Evolutionary conservation across 2,888 invertebrate species (phyloP), one percentile per base, ranked within the genome.

Genomic region (Polymixis flavicincta): DNA sequence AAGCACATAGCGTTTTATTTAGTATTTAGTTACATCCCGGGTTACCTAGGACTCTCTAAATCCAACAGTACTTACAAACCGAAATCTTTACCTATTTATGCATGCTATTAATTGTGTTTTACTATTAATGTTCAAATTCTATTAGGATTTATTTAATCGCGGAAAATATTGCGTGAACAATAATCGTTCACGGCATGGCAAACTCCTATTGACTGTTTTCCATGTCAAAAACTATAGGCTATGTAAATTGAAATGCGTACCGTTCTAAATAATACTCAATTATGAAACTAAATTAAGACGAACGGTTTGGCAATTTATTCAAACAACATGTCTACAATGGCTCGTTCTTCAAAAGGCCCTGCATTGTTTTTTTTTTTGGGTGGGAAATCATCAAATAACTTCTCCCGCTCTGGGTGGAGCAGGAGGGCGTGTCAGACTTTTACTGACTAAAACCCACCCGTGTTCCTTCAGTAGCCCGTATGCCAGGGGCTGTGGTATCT

Each of bases 121-220:
- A 28, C 37, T 19, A 72, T 72, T 28, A 61, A 72, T 72, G 42
- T 76, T 80, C 17, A 45, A 73, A 63, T 32, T 32, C 22, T 17
- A 55, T 72, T 72, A 48, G n/a, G 1, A 55, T 80, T 72, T 79
- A 79, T 72, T 48, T 50, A 17, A 50, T 13, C 28, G 28, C 42
- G 50, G 25, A 76, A 32, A 80, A 73, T 55, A 80, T 70, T 78
- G 73, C 80, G 80, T 76, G 80, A 63, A 80, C 50, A 55, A 25
- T 73, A 80, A 76, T 13, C 76, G 32, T 76, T 61, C 2, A 63
- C 25, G 22, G 22, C 76, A 80, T 32, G 55, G 55, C n/a, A 63
- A 55, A 73, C 14, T 50, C 72, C 48, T 61, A 50, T 42, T 22
- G 54, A 32, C 14, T 50, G 37, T 71, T 57, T 66, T 37, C 25